A percentile compares a stretch with the other conserved stretches of the same genome.
Conservation (phyloP, 2,113 vertebrate genomes). For the Ictalurus furcatus region DNA sequence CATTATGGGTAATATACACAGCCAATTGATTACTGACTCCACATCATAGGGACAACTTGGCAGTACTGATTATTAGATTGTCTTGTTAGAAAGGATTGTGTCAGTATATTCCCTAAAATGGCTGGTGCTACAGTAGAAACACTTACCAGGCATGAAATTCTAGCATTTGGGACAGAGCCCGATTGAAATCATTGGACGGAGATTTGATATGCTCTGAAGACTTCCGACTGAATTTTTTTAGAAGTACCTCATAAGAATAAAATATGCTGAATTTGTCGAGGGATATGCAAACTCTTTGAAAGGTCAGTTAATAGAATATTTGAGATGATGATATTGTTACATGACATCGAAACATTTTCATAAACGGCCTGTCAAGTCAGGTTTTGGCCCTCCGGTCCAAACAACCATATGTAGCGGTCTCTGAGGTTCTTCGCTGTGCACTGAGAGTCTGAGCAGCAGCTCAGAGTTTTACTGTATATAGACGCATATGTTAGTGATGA, state of each 20-base stretch:
- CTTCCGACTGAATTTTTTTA: background rate
- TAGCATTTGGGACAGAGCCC: background rate
- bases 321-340: background rate
- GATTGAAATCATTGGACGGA: background rate
- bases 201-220: background rate
- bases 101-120: background rate
- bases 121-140: background rate
- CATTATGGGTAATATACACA: background rate
- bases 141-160: background rate
- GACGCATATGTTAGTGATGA: slow-evolving; percentile 22
- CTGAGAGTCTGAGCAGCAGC: slow-evolving; percentile 15
- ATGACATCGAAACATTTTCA: background rate
- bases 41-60: background rate
- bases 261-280: background rate
- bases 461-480: slow-evolving; percentile 18
- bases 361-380: background rate
- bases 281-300: background rate
- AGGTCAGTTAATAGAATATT: background rate
- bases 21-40: slow-evolving; percentile 5
- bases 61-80: slow-evolving; percentile 9
- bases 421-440: background rate
- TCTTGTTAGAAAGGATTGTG: background rate
- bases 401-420: background rate
- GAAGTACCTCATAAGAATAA: background rate
- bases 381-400: background rate